These are phyloP conservation scores for Spicauda simplicius DNA, from an alignment of 2,888 invertebrate genomes.

Conservation along the genomic window DNA sequence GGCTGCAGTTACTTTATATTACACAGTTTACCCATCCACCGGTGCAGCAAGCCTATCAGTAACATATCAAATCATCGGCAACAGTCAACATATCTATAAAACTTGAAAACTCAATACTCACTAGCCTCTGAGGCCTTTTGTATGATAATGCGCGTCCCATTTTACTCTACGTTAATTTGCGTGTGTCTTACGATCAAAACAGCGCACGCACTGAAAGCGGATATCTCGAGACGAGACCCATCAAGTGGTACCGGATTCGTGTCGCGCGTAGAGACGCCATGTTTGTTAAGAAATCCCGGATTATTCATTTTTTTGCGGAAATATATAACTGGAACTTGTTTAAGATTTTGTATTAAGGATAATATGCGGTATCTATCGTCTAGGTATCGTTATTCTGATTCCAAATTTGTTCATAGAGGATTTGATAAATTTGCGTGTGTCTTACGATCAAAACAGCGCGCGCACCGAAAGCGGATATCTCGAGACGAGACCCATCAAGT, in stretches of 20 bases:
- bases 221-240: constrained; percentile 34
- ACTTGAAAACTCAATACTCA: background rate
- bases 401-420: too few species aligned
- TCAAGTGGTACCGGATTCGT: constrained; percentile 33
- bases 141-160: background rate
- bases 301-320: background rate
- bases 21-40: too few species aligned
- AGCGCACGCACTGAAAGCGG: constrained; percentile 25
- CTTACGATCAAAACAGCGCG: constrained; percentile 17
- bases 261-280: constrained; percentile 13
- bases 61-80: too few species aligned
- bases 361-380: too few species aligned
- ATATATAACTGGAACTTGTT: too few species aligned
- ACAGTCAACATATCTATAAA: too few species aligned
- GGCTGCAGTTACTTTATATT: too few species aligned
- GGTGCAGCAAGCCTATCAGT: too few species aligned
- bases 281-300: background rate
- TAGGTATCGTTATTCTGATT: too few species aligned
- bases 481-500: constrained; percentile 34
- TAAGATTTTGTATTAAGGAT: too few species aligned
- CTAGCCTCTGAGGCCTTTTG: background rate
- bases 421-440: constrained; percentile 15
- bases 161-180: background rate
- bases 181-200: constrained; percentile 18
- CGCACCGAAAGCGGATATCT: constrained; percentile 32